Evolutionary conservation across 2,888 invertebrate genomes (phyloP).

Genomic region (Caenorhabditis sp.): DNA sequence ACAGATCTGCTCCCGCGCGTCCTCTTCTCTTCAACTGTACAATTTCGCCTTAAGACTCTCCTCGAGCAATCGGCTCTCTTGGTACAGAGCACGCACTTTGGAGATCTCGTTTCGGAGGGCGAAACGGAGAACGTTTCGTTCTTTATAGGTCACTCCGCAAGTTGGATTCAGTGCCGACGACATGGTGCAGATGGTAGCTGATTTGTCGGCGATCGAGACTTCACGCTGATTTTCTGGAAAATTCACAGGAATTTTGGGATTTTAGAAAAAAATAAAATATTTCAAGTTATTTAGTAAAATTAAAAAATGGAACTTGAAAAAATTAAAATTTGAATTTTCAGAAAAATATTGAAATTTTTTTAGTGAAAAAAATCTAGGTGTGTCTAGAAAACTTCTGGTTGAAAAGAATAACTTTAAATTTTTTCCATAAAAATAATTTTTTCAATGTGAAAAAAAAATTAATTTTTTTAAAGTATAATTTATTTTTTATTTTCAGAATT

Average conservation of each 20-base stretch:
- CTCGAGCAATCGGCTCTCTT: constrained; percentile 49
- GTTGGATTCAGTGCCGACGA: constrained; percentile 10
- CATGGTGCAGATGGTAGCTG: constrained; percentile 11
- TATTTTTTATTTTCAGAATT: not conserved
- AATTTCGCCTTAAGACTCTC: constrained; percentile 53
- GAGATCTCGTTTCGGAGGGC: constrained; percentile 29
- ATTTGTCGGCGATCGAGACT: constrained; percentile 26
- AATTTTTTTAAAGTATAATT: not conserved
- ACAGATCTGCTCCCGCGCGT: not conserved
- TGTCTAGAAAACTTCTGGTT: too few relatives aligned
- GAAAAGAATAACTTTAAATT: too few relatives aligned
- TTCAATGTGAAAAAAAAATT: not conserved
- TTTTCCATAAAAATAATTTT: not conserved
- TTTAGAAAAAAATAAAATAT: too few relatives aligned
- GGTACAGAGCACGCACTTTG: constrained; percentile 50
- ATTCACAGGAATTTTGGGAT: too few relatives aligned
- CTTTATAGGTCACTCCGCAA: constrained; percentile 46
- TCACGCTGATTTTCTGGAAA: constrained; percentile 39
- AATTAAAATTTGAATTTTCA: too few relatives aligned
- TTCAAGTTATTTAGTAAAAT: too few relatives aligned
- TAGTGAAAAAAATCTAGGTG: too few relatives aligned
- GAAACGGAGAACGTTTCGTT: constrained; percentile 40
- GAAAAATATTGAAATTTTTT: not conserved
- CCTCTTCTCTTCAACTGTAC: not conserved
- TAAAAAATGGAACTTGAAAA: too few relatives aligned